Evolutionary conservation across 2,797 vertebrate species (phyloP), one percentile per base, ranked within the genome.

Genomic region (Fundulus diaphanus): DNA sequence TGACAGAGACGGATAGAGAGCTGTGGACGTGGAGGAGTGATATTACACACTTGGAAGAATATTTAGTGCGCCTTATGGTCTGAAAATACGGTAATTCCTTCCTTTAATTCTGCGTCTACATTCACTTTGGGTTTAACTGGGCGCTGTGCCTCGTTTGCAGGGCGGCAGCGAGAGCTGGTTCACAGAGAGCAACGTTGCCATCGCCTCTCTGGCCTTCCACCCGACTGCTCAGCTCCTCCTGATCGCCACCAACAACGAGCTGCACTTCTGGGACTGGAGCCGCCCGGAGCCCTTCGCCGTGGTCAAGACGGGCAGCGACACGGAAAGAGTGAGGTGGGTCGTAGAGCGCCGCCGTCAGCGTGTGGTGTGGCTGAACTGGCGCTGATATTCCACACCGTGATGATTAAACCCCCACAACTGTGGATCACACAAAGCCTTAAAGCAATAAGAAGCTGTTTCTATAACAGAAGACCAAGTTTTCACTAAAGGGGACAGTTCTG

Each of bases 201-300:
- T 99, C 46, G 98, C 98, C 0, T 99, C 98, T 0, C 89, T 99
- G 92, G 97, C 98, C 90, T 99, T 99, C 90, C 98, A 99, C 88
- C 98, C 98, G n/a, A 99, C 97, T 0, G 97, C 98, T 89, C 98
- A 99, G 92, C 97, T 99, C 11, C 93, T 99, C 27, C 94, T 99
- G 37, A 99, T 99, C 69, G 98, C 98, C 85, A 99, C 98, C 84
- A 98, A 97, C 93, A 99, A 98, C 4, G 98, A 99, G 93, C 96
- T 99, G 31, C 98, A 99, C 81, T 99, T 99, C 90, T 99, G 98
- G 98, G 98, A 99, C 90, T 99, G 98, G 98, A 99, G 98, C 88
- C 96, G 98, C 1, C 96, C 98, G 0, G 98, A 99, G 70, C 98
- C 98, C 7, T 99, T 99, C 73, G 98, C 98, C 1, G 97, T 97